Percentiles rank a stretch among this genome's conserved stretches.
phyloP scores from a whole-genome alignment of 2,113 vertebrate species.

The Columbina picui region DNA sequence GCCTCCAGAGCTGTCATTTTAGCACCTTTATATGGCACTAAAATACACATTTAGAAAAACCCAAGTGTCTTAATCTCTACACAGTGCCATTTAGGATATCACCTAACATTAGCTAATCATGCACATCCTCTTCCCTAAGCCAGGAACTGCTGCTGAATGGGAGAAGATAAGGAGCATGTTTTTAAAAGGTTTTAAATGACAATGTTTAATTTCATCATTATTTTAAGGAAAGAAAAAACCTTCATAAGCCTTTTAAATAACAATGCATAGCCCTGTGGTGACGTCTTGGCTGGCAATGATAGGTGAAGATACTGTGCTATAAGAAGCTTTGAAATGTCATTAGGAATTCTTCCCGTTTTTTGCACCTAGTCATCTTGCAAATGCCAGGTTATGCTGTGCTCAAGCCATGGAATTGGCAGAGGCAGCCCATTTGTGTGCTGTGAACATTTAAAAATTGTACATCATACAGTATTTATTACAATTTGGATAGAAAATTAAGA shows the following conservation, averaged over 20 bases:
- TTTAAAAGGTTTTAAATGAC: conserved; percentile 43
- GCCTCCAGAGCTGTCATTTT: background rate
- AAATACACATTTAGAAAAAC: conserved; percentile 6
- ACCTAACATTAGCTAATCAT: background rate
- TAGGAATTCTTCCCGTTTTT: conserved; percentile 33
- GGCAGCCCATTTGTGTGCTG: background rate
- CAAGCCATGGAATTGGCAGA: background rate
- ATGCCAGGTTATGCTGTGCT: background rate
- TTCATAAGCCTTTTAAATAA: conserved; percentile 68
- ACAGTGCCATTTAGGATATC: background rate
- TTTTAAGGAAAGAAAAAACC: background rate
- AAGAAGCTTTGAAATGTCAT: conserved; percentile 66
- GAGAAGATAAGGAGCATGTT: background rate
- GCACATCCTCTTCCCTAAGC: conserved; percentile 14
- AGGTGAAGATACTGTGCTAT: conserved; percentile 17
- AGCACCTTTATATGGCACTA: background rate
- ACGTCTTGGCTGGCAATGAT: conserved; percentile 36
- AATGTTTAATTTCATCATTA: conserved; percentile 59
- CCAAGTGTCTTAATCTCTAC: background rate
- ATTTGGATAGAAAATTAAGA: background rate
- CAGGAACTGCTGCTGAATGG: background rate
- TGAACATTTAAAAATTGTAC: background rate
- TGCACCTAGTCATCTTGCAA: conserved; percentile 5
- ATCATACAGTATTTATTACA: background rate
- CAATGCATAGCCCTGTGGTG: background rate